phyloP scores from a whole-genome alignment of 2,888 invertebrate genomes.

The Drosophila vallismaia region DNA sequence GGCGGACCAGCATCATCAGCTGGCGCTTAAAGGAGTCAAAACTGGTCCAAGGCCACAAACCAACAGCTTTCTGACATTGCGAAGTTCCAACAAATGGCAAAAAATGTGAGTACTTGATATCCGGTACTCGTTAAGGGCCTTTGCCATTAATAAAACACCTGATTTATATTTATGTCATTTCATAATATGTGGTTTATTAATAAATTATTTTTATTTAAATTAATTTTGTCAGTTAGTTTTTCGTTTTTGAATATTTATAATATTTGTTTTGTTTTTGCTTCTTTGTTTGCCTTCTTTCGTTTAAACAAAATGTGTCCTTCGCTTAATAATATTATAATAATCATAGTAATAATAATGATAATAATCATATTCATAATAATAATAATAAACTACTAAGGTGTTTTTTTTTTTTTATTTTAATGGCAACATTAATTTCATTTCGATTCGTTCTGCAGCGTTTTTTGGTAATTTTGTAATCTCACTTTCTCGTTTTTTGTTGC shows the following conservation, averaged over 20 bases:
- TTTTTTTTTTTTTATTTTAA: constrained; percentile 48
- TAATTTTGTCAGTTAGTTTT: constrained; percentile 72
- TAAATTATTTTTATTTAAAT: constrained; percentile 78
- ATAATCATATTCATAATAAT: constrained; percentile 55
- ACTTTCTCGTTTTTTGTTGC: constrained; percentile 1
- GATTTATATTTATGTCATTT: constrained; percentile 69
- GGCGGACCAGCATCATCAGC: constrained; percentile 10
- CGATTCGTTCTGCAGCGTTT: constrained; percentile 18
- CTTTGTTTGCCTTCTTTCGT: constrained; percentile 48
- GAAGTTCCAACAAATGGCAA: not conserved
- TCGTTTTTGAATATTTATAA: constrained; percentile 72
- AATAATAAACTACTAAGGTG: constrained; percentile 73
- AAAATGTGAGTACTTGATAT: not conserved
- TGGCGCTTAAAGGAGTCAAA: constrained; percentile 32
- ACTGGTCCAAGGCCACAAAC: constrained; percentile 18
- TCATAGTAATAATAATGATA: constrained; percentile 32
- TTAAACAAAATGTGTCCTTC: constrained; percentile 60
- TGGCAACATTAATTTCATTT: constrained; percentile 70
- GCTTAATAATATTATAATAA: constrained; percentile 66
- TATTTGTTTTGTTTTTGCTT: constrained; percentile 54
- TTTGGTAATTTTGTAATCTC: constrained; percentile 8
- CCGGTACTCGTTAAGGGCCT: not conserved
- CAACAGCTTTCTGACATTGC: not conserved
- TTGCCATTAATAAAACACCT: not conserved
- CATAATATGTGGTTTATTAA: constrained; percentile 78